Evolutionary conservation across 2,113 vertebrate species (phyloP).

Genomic region (Megaceryle maxima): DNA sequence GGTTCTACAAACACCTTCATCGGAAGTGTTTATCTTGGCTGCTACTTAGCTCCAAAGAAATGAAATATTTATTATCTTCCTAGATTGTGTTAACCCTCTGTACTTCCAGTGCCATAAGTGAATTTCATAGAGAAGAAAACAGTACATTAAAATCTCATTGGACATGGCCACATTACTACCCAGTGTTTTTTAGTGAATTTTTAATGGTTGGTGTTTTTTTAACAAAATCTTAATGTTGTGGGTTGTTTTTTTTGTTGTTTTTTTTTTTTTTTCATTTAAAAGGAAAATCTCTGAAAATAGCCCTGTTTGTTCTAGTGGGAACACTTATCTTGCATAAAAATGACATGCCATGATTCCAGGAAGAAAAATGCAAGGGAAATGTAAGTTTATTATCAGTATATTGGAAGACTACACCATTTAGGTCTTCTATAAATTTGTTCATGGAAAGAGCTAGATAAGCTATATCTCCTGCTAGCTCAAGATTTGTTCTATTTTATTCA

Average conservation of each 20-base stretch:
- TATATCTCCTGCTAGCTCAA: neutral
- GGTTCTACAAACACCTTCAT: neutral
- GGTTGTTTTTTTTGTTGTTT: neutral
- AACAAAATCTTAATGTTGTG: neutral
- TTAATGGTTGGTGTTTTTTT: neutral
- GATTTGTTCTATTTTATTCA: neutral
- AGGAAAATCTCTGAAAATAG: neutral
- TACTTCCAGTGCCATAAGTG: neutral
- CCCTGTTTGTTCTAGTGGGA: neutral
- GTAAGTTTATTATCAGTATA: neutral
- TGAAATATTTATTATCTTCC: constrained; percentile 22
- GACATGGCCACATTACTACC: neutral
- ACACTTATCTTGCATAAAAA: neutral
- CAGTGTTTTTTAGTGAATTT: neutral
- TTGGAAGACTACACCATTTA: neutral
- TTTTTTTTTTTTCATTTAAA: neutral
- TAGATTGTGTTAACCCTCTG: neutral
- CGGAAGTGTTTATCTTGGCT: neutral
- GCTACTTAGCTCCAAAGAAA: constrained; percentile 2
- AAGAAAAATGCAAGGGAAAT: neutral
- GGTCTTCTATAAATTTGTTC: neutral
- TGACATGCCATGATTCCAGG: neutral
- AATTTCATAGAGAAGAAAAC: neutral
- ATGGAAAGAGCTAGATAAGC: neutral
- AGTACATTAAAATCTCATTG: neutral